phyloP scores from a whole-genome alignment of 2,888 invertebrate species.

The Drosophila picticornis region DNA sequence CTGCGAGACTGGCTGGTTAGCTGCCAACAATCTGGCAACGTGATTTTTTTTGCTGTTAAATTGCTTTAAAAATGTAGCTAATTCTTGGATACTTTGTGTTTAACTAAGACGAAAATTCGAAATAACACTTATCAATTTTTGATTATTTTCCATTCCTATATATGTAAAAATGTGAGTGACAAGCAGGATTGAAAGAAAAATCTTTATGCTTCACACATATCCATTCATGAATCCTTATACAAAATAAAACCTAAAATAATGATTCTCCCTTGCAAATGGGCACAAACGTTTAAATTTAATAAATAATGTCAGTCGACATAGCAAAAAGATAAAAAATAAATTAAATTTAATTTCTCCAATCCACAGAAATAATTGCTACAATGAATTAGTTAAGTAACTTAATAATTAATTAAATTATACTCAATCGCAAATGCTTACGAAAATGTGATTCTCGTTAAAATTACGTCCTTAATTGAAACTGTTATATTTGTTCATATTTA shows the following conservation, averaged over 20 bases:
- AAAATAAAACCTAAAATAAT: no score
- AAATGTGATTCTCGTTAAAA: no score
- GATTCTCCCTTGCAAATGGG: neutral
- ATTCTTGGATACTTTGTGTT: neutral
- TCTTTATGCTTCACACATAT: neutral
- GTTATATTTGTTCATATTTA: no score
- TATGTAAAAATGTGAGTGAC: slow-evolving; percentile 16
- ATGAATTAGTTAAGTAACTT: neutral
- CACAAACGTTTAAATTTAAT: neutral
- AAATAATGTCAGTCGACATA: neutral
- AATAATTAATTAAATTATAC: no score
- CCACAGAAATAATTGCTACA: neutral
- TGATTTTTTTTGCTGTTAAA: slow-evolving; percentile 17
- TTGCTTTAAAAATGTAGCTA: slow-evolving; percentile 6
- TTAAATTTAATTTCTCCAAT: neutral
- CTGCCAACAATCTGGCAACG: slow-evolving; percentile 34
- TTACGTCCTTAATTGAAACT: no score
- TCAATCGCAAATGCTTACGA: neutral
- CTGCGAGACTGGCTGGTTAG: slow-evolving; percentile 17
- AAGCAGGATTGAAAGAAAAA: slow-evolving; percentile 36
- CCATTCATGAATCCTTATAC: no score
- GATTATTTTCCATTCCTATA: slow-evolving; percentile 39
- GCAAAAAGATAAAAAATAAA: neutral
- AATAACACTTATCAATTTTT: slow-evolving; percentile 57
- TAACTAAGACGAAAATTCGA: slow-evolving; percentile 1